These are phyloP conservation scores for Bombus terrestris DNA, from an alignment of 1,140 invertebrate species.

Conservation along the genomic window DNA sequence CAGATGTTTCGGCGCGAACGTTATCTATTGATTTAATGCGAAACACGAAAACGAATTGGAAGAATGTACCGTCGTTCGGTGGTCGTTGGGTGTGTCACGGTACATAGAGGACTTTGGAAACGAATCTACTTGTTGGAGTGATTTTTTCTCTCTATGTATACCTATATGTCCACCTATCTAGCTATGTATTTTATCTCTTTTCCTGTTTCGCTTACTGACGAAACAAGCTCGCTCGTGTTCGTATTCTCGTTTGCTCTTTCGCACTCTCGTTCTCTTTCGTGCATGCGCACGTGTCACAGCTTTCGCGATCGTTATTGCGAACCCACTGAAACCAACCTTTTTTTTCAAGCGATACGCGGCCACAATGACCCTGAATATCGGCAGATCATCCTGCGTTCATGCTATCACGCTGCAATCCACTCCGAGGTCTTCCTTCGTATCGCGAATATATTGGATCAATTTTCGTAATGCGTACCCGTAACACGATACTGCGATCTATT, in stretches of 20 bases:
- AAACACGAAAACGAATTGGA: not conserved
- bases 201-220: not conserved
- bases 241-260: constrained; percentile 37
- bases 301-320: constrained; percentile 44
- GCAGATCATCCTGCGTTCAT: constrained; percentile 48
- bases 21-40: not conserved
- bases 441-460: not conserved
- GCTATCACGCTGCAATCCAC: constrained; percentile 10
- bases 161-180: not conserved
- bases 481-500: not conserved
- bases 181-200: not conserved
- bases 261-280: constrained; percentile 21
- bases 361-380: constrained; percentile 35
- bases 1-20: not conserved
- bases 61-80: not conserved
- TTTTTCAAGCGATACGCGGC: constrained; percentile 44
- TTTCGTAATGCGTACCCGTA: not conserved
- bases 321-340: constrained; percentile 41
- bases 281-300: constrained; percentile 36
- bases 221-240: constrained; percentile 65
- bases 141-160: not conserved
- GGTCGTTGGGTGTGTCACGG: constrained; percentile 22
- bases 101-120: not conserved
- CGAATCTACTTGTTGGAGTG: constrained; percentile 22
- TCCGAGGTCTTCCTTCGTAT: not conserved